These are phyloP conservation scores for Alligator sinensis DNA, from an alignment of 2,113 vertebrate species.

Conservation along the genomic window DNA sequence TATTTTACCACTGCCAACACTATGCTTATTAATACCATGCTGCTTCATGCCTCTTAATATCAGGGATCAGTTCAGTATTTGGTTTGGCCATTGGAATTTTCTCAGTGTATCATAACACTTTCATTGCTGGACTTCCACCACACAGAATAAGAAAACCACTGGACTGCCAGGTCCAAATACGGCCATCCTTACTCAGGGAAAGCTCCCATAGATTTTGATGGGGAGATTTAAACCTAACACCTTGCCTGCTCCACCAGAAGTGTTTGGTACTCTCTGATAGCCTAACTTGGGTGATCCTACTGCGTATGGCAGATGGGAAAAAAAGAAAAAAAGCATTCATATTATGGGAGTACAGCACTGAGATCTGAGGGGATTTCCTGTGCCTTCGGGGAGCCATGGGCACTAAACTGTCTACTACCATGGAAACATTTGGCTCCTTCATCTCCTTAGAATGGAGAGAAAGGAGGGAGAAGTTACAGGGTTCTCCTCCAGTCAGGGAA, in stretches of 20 bases:
- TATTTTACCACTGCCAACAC: neutral
- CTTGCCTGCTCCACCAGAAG: neutral
- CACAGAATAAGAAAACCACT: neutral
- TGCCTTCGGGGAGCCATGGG: neutral
- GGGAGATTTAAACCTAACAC: neutral
- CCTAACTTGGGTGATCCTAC: neutral
- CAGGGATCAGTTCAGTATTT: neutral
- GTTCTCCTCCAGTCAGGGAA: neutral
- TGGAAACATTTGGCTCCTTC: neutral
- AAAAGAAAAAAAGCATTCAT: neutral
- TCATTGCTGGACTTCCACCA: neutral
- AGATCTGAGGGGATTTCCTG: too few relatives aligned
- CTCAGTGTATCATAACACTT: neutral
- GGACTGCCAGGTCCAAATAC: too few relatives aligned
- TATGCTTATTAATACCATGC: neutral
- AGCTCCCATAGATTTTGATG: neutral
- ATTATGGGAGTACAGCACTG: neutral
- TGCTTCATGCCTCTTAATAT: neutral
- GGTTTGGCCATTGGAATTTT: neutral
- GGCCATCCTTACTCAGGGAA: neutral
- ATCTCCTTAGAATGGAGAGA: neutral
- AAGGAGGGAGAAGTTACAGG: neutral
- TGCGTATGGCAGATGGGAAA: neutral
- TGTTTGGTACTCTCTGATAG: neutral
- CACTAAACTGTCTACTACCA: neutral